Percentiles rank a stretch among this genome's conserved stretches.
phyloP scores from a whole-genome alignment of 30 jellyfish, hydroid and myxozoan genomes.

The Clytia hemisphaerica region DNA sequence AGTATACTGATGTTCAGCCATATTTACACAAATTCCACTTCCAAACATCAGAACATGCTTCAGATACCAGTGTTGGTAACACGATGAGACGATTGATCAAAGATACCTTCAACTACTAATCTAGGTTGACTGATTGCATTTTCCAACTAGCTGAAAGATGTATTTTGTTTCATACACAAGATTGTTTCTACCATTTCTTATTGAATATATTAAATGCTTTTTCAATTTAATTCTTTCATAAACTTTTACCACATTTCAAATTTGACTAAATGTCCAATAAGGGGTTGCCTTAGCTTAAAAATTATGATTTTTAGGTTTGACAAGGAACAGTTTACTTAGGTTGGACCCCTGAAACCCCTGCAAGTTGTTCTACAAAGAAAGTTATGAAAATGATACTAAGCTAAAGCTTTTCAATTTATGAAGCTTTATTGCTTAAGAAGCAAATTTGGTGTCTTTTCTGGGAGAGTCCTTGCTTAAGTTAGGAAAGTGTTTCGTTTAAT shows the following conservation, averaged over 20 bases:
- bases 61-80: conserved; percentile 77
- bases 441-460: no score
- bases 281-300: not conserved
- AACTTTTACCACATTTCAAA: not conserved
- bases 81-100: conserved; percentile 72
- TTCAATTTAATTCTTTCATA: not conserved
- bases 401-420: no score
- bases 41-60: conserved; percentile 47
- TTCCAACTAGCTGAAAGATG: no score
- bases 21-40: conserved; percentile 59
- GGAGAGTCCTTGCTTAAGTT: no score
- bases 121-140: no score
- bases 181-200: not conserved
- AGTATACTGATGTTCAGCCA: conserved; percentile 74
- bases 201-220: not conserved
- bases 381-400: no score
- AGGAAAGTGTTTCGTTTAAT: no score
- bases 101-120: conserved; percentile 70
- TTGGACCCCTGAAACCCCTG: no score
- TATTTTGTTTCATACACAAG: no score
- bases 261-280: not conserved
- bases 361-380: no score
- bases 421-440: no score
- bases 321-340: not conserved
- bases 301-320: not conserved